Evolutionary conservation across 2,888 invertebrate genomes (phyloP).

Genomic region (Macroteleia sp.): DNA sequence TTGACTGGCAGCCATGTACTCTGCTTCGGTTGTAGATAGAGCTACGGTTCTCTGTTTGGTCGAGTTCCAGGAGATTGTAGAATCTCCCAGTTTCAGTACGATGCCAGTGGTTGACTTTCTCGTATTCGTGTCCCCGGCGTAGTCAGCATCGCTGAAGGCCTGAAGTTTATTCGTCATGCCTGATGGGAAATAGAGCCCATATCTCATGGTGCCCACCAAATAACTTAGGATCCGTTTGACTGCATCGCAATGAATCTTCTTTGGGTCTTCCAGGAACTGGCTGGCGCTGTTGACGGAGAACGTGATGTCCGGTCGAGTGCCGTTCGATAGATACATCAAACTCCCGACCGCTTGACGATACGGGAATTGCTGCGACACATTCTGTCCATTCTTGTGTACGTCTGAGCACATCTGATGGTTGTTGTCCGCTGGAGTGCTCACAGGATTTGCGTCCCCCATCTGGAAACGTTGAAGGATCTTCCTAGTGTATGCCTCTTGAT

Average conservation of each 20-base stretch:
- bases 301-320: slow-evolving; percentile 62
- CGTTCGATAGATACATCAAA: slow-evolving; percentile 51
- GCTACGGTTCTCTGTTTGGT: neutral
- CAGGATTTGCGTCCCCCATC: slow-evolving; percentile 17
- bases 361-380: slow-evolving; percentile 14
- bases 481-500: slow-evolving; percentile 36
- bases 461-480: slow-evolving; percentile 40
- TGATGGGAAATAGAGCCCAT: slow-evolving; percentile 45
- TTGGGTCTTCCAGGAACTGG: slow-evolving; percentile 46
- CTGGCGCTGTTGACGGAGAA: slow-evolving; percentile 25
- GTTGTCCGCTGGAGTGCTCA: neutral
- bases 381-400: neutral
- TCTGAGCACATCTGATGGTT: neutral
- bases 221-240: slow-evolving; percentile 56
- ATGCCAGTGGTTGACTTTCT: neutral
- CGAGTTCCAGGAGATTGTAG: neutral
- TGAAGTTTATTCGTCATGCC: no score
- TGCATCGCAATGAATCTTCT: slow-evolving; percentile 56
- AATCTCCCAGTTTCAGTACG: neutral
- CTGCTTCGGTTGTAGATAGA: slow-evolving; percentile 4
- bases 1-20: slow-evolving; percentile 2
- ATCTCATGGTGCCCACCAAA: slow-evolving; percentile 44
- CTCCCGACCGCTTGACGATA: slow-evolving; percentile 60
- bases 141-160: slow-evolving; percentile 2
- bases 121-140: neutral